Base-by-base conservation (phyloP, 2,113 vertebrate genomes). In the Sylvilagus bachmani region DNA sequence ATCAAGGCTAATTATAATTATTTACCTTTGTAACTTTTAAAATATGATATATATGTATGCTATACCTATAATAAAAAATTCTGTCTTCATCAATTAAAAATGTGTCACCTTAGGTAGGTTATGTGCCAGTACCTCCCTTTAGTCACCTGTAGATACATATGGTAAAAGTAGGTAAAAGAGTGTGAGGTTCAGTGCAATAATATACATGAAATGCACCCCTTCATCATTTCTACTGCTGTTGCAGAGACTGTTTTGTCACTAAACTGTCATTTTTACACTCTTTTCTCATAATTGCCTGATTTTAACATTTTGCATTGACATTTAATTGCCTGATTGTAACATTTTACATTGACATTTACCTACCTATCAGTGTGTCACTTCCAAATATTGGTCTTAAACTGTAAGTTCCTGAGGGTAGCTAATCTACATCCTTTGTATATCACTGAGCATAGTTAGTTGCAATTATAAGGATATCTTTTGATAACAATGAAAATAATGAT, bases 341-440 rank as follows among this genome's bases (percentile, higher is more conserved):
- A 53, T 55, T 86, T 73, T 86, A 19, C 6, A 31, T 79, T 67
- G 84, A 2, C 2, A 51, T 64, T 95, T 69, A 19, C 33, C 49
- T 88, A 62, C n/a, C 58, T 58, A 66, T 36, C 31, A 95, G 21
- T 66, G 21, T 80, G 24, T 79, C 49, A 83, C 33, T 44, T 51
- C 84, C 22, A 86, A 77, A 49, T 93, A 81, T 64, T 70, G 73
- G 61, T 80, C 38, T 75, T 92, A 92, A 88, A 80, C 53, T 82
- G 3, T 61, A 87, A 90, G 33, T 89, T 94, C 51, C n/a, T 69
- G 0, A 31, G 38, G 24, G 10, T 49, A 75, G 61, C 87, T 88
- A 69, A 38, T 90, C 25, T 69, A 49, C 13, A 53, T 93, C 16
- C 36, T 87, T 77, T 90, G 36, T 71, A 22, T 82, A 53, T 62